These are phyloP conservation scores for Manis pentadactyla DNA, from an alignment of 2,797 vertebrate species.

Conservation along the genomic window DNA sequence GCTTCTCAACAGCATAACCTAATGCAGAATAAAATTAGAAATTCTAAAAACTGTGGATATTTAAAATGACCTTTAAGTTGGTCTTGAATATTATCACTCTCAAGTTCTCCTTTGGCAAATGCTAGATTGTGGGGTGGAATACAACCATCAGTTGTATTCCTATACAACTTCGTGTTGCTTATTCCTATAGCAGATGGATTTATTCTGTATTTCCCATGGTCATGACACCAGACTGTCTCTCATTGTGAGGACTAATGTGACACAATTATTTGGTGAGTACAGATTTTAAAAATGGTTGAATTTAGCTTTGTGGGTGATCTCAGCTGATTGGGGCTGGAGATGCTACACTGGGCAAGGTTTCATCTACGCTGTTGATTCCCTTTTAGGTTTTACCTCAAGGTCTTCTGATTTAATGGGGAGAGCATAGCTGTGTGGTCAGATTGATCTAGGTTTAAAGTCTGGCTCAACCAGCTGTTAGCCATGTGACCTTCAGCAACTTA, in stretches of 20 bases:
- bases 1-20: neutral
- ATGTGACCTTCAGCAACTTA: neutral
- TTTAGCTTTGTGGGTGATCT: slow-evolving; percentile 34
- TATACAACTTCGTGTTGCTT: neutral
- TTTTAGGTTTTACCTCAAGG: neutral
- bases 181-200: neutral
- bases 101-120: neutral
- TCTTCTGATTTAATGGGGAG: neutral
- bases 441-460: neutral
- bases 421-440: neutral
- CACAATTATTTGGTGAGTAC: neutral
- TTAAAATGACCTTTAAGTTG: slow-evolving; percentile 49
- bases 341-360: neutral
- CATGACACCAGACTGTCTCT: neutral
- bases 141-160: neutral
- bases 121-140: neutral
- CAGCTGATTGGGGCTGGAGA: neutral
- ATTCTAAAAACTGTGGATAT: neutral
- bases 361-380: neutral
- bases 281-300: neutral
- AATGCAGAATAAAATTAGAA: slow-evolving; percentile 59
- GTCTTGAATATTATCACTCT: neutral
- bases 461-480: neutral
- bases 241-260: neutral
- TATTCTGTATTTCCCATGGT: neutral